These are phyloP conservation scores for Ursus arctos DNA, from an alignment of 2,113 vertebrate species.

Conservation along the genomic window DNA sequence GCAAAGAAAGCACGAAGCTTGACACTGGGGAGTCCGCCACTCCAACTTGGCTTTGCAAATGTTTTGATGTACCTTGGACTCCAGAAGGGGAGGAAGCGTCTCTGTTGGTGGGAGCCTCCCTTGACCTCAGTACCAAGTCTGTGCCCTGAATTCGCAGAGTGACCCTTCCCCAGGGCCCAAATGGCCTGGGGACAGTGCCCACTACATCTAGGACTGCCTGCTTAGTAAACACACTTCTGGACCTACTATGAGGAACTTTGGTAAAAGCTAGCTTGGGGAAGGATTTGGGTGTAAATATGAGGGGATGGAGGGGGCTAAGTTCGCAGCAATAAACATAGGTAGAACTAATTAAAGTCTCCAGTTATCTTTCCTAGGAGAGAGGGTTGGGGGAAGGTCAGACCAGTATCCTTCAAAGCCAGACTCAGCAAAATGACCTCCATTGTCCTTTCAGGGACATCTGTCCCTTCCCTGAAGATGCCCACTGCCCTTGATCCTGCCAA, in stretches of 20 bases:
- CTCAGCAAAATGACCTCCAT: background rate
- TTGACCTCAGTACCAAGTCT: slow-evolving; percentile 1
- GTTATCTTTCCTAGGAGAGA: slow-evolving; percentile 39
- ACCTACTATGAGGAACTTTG: background rate
- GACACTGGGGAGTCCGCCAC: background rate
- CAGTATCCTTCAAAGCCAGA: background rate
- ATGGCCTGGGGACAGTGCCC: background rate
- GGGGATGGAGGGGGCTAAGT: background rate
- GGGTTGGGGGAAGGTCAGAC: background rate
- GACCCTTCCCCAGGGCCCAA: background rate
- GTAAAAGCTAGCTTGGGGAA: slow-evolving; percentile 51
- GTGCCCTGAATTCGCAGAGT: background rate
- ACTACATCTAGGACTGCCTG: slow-evolving; percentile 23
- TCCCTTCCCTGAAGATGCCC: background rate
- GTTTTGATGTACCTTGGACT: slow-evolving; percentile 8
- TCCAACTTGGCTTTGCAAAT: background rate
- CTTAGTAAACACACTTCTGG: slow-evolving; percentile 41
- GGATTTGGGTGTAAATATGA: slow-evolving; percentile 65
- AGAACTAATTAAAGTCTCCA: slow-evolving; percentile 54
- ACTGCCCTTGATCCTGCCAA: background rate
- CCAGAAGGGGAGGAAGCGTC: background rate
- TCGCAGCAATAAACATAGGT: slow-evolving; percentile 71
- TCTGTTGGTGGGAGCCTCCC: background rate
- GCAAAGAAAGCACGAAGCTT: slow-evolving; percentile 21
- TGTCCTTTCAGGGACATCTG: background rate